Percentiles rank a stretch among this genome's conserved stretches.
Evolutionary conservation across 2,797 vertebrate species (phyloP).

Genomic region (Heteromormyrus szaboi): DNA sequence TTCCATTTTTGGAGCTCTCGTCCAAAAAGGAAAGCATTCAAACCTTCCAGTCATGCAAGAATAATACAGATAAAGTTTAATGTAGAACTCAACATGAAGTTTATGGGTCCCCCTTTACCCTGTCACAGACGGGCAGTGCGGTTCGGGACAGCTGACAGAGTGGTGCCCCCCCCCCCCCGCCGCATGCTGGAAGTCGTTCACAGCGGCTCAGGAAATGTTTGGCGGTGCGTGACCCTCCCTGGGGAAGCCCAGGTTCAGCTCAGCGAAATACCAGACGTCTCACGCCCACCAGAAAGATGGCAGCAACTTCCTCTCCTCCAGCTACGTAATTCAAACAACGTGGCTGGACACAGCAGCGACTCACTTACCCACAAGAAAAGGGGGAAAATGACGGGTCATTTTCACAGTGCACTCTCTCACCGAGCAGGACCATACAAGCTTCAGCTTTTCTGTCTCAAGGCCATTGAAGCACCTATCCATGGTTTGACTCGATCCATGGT

Average conservation of each 20-base stretch:
- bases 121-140: neutral
- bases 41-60: neutral
- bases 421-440: neutral
- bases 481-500: neutral
- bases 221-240: conserved; percentile 54
- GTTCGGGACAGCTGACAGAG: neutral
- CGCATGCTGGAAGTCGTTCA: conserved; percentile 31
- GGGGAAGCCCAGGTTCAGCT: conserved; percentile 45
- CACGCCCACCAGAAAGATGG: conserved; percentile 49
- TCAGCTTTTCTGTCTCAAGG: neutral
- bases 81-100: neutral
- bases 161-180: neutral
- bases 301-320: conserved; percentile 50
- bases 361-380: conserved; percentile 22
- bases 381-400: neutral
- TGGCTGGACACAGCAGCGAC: conserved; percentile 49
- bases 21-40: neutral
- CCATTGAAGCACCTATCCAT: neutral
- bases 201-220: conserved; percentile 66
- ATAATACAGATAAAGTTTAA: neutral
- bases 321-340: conserved; percentile 57
- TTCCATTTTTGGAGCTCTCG: neutral
- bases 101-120: neutral
- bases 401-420: neutral
- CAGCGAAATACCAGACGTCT: conserved; percentile 56